Evolutionary conservation across 2,113 vertebrate genomes (phyloP).

Genomic region (Holacanthus passer): DNA sequence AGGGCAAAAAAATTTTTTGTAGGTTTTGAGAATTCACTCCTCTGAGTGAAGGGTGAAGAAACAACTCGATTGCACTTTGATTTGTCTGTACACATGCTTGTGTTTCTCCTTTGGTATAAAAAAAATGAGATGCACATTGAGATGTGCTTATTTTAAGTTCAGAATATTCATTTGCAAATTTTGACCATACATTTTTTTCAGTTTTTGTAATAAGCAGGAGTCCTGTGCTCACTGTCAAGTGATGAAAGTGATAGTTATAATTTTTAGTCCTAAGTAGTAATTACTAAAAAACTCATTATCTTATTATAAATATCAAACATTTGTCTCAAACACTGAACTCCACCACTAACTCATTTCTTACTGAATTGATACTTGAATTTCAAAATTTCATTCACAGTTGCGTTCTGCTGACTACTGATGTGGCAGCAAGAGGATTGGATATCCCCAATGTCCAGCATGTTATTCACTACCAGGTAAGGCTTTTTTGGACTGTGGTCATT

Average conservation of each 20-base stretch:
- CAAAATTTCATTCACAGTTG: constrained; percentile 82
- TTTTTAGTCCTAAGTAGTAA: too few relatives aligned
- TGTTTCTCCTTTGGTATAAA: neutral
- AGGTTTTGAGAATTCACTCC: too few relatives aligned
- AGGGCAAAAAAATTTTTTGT: neutral
- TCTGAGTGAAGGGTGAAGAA: neutral
- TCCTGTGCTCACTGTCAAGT: neutral
- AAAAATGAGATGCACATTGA: neutral
- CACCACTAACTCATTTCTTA: too few relatives aligned
- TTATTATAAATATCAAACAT: too few relatives aligned
- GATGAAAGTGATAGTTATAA: too few relatives aligned
- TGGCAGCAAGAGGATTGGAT: constrained; percentile 96
- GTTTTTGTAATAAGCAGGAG: neutral
- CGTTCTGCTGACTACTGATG: constrained; percentile 95
- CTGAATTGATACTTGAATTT: neutral
- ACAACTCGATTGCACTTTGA: neutral
- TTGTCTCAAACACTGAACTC: too few relatives aligned
- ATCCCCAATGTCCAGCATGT: constrained; percentile 96
- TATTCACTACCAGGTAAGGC: constrained; percentile 96
- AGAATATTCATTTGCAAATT: neutral
- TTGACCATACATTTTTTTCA: neutral
- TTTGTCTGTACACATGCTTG: neutral
- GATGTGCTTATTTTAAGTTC: neutral
- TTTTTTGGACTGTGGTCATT: neutral
- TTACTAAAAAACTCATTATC: too few relatives aligned